Base-by-base conservation (phyloP, 2,797 vertebrate genomes). In the Pangasius djambal region DNA sequence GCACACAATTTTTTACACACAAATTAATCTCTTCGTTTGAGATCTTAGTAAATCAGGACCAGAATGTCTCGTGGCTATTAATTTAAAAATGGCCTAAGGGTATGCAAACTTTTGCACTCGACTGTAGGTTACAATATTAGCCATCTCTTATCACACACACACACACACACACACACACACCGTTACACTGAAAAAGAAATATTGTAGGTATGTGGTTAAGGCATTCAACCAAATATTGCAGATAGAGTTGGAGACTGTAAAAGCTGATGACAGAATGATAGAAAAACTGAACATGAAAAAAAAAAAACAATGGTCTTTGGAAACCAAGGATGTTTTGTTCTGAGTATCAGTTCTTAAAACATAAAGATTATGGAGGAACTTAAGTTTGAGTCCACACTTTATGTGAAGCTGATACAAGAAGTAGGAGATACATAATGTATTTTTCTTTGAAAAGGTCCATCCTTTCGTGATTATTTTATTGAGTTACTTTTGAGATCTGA, bases 211-310 rank as follows among this genome's bases (percentile, higher is more conserved):
- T 94, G 93, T 94, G 93, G 94, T 99, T 99, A 99, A 99, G 98
- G 98, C 98, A 98, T 98, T 98, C 97, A 94, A 94, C 97, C 97
- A 96, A 61, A 97, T 98, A 99, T 99, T 98, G 98, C 97, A 98
- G 96, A 97, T 97, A 97, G 97, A 93, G 92, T 97, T 97, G 96
- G 96, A 97, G 96, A 97, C 97, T 96, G 96, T 87, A 87, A 91
- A 89, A 83, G 82, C 59, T n/a, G 57, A 83, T 15, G 55, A 25
- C 25, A 44, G 34, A 48, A 48, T 28, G 57, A 63, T n/a, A 18
- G 3, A 83, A 88, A 89, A 59, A 89, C 67, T 59, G 57, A 70
- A 89, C 90, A 92, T 93, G 91, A 89, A 1, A 92, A 95, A 59
- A 75, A 40, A 48, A 28, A 95, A 97, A 98, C 97, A 96, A 34